A percentile compares a stretch with the other conserved stretches of the same genome.
Conservation (phyloP, 1,140 invertebrate genomes). For the Bacillus rossius region DNA sequence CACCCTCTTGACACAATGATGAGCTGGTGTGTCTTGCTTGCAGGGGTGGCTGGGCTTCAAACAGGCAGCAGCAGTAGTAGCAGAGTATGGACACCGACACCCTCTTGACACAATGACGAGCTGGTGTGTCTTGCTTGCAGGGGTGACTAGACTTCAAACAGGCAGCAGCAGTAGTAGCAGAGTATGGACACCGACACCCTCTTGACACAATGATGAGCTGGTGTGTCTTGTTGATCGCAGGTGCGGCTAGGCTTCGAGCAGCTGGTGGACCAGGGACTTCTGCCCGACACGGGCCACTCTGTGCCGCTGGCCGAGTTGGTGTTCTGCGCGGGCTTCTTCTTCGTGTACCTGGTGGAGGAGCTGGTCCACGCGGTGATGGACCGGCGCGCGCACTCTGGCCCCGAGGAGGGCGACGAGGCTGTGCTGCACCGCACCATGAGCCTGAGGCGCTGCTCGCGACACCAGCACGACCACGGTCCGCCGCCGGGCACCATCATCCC, state of each 20-base stretch:
- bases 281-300: constrained; percentile 25
- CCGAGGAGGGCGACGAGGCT: constrained; percentile 42
- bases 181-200: no score
- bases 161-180: no score
- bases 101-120: no score
- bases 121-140: no score
- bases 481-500: constrained; percentile 28
- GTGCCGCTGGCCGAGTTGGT: constrained; percentile 58
- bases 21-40: no score
- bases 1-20: no score
- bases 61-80: no score
- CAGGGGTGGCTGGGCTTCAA: no score
- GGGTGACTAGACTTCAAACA: no score
- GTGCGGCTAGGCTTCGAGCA: constrained; percentile 51
- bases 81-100: no score
- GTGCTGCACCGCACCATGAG: constrained; percentile 49
- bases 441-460: constrained; percentile 42
- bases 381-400: constrained; percentile 26
- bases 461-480: constrained; percentile 20
- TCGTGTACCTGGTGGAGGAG: constrained; percentile 68
- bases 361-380: constrained; percentile 55
- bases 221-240: constrained; percentile 39
- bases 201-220: no score
- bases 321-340: constrained; percentile 64
- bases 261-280: constrained; percentile 36